Base-by-base conservation (phyloP, 2,113 vertebrate genomes). In the Neogobius melanostomus region DNA sequence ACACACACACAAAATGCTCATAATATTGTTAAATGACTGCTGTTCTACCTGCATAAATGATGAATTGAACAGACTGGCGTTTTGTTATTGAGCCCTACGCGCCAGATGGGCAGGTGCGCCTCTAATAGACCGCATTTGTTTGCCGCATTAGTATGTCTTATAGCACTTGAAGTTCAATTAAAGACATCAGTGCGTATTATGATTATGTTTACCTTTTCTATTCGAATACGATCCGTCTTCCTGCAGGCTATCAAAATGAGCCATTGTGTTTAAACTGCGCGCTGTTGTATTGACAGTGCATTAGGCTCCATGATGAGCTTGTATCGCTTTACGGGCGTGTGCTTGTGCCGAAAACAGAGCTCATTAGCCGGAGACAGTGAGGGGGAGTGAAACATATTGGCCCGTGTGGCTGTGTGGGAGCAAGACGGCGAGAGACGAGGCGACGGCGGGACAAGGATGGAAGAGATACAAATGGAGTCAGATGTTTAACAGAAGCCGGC, bases 261-360 rank as follows among this genome's bases (percentile, higher is more conserved):
- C 12, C 68, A 17, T 21, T 69, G 53, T 5, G 16, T 71, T 71
- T 74, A 48, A 77, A 76, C 65, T 62, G 16, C 53, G 61, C 28
- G 53, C 66, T 67, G 48, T 59, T 54, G 80, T 64, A 81, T 44
- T 63, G 64, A 71, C 73, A 75, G 68, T 11, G 52, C 76, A 77
- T 87, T 80, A 74, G 61, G 64, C 48, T 56, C 16, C n/a, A 59
- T 65, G 65, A 82, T 78, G 71, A 77, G 21, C 48, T 67, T 50
- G 6, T 44, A 70, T 75, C 61, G 44, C 47, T 80, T 88, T 36
- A 71, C 50, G 43, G 15, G 11, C 54, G 76, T 61, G 66, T 75
- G 11, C 54, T 77, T 61, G 66, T 77, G 79, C 74, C 70, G 50
- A 66, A 66, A 74, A 75, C 60, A 48, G 52, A 44, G 56, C 68